Conservation (phyloP, 2,797 vertebrate species). For the Hybognathus amarus region DNA sequence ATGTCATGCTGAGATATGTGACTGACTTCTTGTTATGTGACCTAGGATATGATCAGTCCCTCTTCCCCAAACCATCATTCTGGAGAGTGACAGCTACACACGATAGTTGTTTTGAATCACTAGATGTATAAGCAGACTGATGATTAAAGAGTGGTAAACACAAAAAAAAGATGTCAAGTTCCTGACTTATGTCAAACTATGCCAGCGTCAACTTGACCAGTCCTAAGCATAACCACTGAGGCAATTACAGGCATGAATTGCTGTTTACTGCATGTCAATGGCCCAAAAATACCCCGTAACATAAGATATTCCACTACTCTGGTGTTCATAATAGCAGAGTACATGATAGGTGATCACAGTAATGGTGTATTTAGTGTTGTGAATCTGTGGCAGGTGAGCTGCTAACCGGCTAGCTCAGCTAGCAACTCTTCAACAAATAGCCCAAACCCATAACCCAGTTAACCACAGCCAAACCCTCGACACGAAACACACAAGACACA, state of each 20-base stretch:
- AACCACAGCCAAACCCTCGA: background rate
- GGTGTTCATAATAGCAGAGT: background rate
- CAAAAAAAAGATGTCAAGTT: background rate
- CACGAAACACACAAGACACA: background rate
- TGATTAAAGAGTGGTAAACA: background rate
- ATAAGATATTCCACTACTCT: background rate
- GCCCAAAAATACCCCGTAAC: background rate
- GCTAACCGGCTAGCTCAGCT: constrained; percentile 36
- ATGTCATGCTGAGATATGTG: background rate
- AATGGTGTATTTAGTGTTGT: background rate
- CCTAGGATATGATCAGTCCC: background rate
- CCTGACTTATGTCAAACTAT: background rate
- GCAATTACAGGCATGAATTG: background rate
- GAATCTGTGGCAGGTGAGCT: constrained; percentile 35
- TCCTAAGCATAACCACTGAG: background rate
- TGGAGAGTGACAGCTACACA: background rate
- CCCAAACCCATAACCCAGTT: background rate
- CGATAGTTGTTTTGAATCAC: background rate
- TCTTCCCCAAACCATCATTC: background rate
- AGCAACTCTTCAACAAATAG: constrained; percentile 18
- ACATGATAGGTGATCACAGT: background rate
- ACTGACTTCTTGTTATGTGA: background rate
- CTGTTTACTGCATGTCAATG: background rate
- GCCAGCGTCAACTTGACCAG: background rate
- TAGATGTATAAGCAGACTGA: background rate